These are phyloP conservation scores for Cottus gobio DNA, from an alignment of 2,113 vertebrate genomes.

Conservation along the genomic window DNA sequence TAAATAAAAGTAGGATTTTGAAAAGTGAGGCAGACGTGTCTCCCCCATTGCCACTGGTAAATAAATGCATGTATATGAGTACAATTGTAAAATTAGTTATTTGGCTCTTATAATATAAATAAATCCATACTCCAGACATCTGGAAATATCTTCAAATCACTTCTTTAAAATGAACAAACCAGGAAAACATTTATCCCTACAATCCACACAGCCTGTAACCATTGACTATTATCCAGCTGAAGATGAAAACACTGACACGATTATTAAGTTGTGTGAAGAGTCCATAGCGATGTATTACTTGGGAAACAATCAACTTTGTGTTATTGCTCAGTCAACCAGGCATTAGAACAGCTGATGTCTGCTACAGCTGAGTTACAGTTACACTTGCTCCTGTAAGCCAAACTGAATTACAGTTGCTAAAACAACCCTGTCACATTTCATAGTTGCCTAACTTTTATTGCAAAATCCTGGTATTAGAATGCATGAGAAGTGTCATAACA, in stretches of 20 bases:
- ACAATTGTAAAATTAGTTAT: neutral
- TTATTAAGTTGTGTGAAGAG: neutral
- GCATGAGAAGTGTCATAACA: slow-evolving; percentile 5
- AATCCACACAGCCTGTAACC: neutral
- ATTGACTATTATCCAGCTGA: neutral
- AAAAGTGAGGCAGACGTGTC: neutral
- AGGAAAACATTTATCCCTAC: neutral
- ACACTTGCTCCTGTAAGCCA: slow-evolving; percentile 19
- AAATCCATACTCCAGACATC: neutral
- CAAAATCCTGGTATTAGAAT: slow-evolving; percentile 9
- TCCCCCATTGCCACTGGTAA: neutral
- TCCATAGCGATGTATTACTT: neutral
- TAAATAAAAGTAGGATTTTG: neutral
- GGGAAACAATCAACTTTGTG: neutral
- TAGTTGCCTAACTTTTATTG: neutral
- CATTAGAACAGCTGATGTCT: neutral
- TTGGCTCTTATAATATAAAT: neutral
- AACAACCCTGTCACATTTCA: slow-evolving; percentile 20
- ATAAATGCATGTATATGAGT: neutral
- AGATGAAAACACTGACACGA: neutral
- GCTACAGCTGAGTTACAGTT: neutral
- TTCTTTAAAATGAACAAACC: neutral
- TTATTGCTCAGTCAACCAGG: slow-evolving; percentile 3
- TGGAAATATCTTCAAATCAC: neutral
- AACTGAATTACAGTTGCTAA: neutral